Evolutionary conservation across 2,888 invertebrate genomes (phyloP), one percentile per base, ranked within the genome.

Genomic region (Lydus trimaculatus): DNA sequence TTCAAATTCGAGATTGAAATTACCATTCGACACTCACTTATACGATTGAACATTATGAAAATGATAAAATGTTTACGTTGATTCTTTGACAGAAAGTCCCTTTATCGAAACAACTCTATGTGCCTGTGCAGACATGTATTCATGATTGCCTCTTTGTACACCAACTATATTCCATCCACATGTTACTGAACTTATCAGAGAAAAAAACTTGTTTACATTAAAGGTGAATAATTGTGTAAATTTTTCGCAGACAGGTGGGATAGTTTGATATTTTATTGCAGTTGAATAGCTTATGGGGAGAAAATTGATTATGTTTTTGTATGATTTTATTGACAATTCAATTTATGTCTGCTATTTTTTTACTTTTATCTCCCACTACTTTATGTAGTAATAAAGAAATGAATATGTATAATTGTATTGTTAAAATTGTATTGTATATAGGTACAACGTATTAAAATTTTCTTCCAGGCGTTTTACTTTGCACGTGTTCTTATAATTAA

Each of bases 101-200:
- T 20, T 28, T 31, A 59, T 17, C 31, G 0, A 39, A 59, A 65
- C 62, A 62, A 69, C 43, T 43, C n/a, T 43, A n/a, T n/a, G 8
- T 17, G 6, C n/a, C 17, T 17, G 43, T 17, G 1, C n/a, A 43
- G n/a, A 17, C 43, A 43, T 17, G 5, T n/a, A 7, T n/a, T 0
- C 8, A 43, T 6, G 43, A 43, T 43, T 17, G 5, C 9, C 20
- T 48, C 20, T 20, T 7, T 23, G 20, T 48, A n/a, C n/a, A n/a
- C n/a, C n/a, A n/a, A n/a, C n/a, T n/a, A n/a, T n/a, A n/a, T n/a
- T n/a, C n/a, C 17, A 5, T 11, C 1, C 48, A 4, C 9, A 48
- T 48, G 48, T 20, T 48, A n/a, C 20, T 48, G 48, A 48, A 48
- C 48, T 48, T 48, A 20, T 11, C 20, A 9, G 20, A 20, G 17